Evolutionary conservation across 2,888 invertebrate species (phyloP).

Genomic region (Campoletis raptor): DNA sequence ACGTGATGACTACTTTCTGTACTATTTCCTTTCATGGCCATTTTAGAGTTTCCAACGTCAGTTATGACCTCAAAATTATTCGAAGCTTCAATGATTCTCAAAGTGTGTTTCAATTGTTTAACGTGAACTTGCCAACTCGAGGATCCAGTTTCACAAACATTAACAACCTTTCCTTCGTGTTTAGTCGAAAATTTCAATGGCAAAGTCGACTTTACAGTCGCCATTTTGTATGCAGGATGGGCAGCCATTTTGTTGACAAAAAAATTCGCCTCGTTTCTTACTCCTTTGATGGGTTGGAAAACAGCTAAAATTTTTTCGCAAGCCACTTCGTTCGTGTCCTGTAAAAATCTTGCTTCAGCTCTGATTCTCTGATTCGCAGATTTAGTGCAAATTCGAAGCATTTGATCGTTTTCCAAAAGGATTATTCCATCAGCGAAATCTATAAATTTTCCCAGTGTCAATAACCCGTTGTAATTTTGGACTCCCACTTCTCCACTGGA

Average conservation of each 20-base stretch:
- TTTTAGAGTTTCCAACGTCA: conserved; percentile 19
- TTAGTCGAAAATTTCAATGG: conserved; percentile 69
- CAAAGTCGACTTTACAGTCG: conserved; percentile 84
- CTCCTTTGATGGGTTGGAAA: conserved; percentile 83
- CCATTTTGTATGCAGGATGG: conserved; percentile 85
- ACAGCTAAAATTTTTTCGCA: conserved; percentile 85
- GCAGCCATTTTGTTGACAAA: conserved; percentile 83
- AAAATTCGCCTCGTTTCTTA: conserved; percentile 75
- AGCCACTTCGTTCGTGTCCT: conserved; percentile 85
- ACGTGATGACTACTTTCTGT: conserved; percentile 32
- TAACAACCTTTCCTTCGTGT: neutral
- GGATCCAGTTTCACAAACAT: conserved; percentile 44
- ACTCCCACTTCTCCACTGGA: conserved; percentile 85
- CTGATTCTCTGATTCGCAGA: conserved; percentile 65
- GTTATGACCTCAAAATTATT: conserved; percentile 44
- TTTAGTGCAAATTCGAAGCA: conserved; percentile 83
- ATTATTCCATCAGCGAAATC: conserved; percentile 84
- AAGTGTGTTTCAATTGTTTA: conserved; percentile 79
- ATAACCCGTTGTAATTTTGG: conserved; percentile 86
- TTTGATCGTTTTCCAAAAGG: conserved; percentile 85
- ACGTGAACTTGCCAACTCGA: conserved; percentile 83
- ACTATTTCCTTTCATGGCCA: neutral
- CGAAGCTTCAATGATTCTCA: conserved; percentile 71
- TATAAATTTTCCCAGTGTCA: conserved; percentile 85
- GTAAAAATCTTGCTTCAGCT: conserved; percentile 80